These are phyloP conservation scores for Melanerpes formicivorus DNA, from an alignment of 2,113 vertebrate species.

Conservation along the genomic window DNA sequence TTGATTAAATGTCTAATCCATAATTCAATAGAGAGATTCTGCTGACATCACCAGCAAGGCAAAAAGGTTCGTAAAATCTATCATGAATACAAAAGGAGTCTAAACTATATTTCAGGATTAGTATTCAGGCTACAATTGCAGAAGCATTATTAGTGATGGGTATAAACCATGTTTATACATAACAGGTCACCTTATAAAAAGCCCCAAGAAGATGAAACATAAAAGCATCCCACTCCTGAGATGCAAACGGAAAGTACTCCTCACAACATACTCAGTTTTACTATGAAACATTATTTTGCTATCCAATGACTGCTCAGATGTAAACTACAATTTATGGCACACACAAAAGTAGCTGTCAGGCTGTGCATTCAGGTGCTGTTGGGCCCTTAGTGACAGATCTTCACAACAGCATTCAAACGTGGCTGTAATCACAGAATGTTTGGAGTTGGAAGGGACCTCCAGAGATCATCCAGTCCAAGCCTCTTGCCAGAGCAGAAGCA, in stretches of 20 bases:
- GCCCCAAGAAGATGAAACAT: neutral
- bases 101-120: conserved; percentile 26
- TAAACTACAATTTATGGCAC: neutral
- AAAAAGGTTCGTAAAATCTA: conserved; percentile 16
- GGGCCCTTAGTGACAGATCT: neutral
- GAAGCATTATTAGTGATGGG: neutral
- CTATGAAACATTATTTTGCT: neutral
- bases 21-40: conserved; percentile 72
- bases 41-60: conserved; percentile 69
- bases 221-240: neutral
- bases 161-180: neutral
- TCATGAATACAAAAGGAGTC: conserved; percentile 65
- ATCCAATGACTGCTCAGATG: neutral
- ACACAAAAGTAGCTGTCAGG: neutral
- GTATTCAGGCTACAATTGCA: neutral
- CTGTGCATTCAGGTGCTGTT: neutral
- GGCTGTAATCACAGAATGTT: neutral
- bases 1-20: conserved; percentile 76
- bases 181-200: neutral
- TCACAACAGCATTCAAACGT: neutral
- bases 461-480: no score
- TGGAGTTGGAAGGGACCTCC: no score
- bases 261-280: neutral
- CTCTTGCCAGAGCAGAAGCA: no score
- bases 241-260: neutral